Conservation (phyloP, 1,140 invertebrate genomes). For the Drosophila lacteicornis region DNA sequence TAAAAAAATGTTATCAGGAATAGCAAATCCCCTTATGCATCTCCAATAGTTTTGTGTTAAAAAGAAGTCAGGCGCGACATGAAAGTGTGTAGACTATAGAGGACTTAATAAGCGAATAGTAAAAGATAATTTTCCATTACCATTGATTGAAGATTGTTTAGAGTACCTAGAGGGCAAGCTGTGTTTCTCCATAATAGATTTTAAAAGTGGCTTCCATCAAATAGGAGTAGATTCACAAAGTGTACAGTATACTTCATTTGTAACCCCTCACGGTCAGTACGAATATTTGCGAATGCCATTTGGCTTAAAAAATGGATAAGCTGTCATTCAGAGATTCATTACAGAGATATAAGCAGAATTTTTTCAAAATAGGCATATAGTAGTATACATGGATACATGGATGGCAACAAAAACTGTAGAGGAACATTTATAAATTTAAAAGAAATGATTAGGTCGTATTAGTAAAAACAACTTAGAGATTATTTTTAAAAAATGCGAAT, state of each 20-base stretch:
- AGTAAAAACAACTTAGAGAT: too few relatives aligned
- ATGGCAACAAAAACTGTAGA: too few relatives aligned
- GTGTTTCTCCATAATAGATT: not conserved
- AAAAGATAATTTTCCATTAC: conserved; percentile 2
- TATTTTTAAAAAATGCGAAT: too few relatives aligned
- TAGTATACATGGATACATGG: too few relatives aligned
- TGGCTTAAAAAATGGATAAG: not conserved
- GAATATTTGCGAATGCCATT: conserved; percentile 1
- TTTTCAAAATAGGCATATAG: not conserved
- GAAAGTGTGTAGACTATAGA: not conserved
- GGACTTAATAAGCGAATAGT: conserved; percentile 1
- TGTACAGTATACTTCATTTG: not conserved
- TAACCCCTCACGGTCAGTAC: not conserved
- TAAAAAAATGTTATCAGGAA: not conserved
- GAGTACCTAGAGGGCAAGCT: not conserved
- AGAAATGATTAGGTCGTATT: not conserved
- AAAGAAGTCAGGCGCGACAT: not conserved
- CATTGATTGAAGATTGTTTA: conserved; percentile 6
- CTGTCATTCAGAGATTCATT: not conserved
- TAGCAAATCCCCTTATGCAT: not conserved
- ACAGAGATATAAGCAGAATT: not conserved
- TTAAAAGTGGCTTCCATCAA: not conserved
- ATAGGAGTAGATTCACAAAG: not conserved
- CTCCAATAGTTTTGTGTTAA: too few relatives aligned
- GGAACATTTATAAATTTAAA: not conserved